Conservation (phyloP, 2,797 vertebrate species). For the Natrix natrix region DNA sequence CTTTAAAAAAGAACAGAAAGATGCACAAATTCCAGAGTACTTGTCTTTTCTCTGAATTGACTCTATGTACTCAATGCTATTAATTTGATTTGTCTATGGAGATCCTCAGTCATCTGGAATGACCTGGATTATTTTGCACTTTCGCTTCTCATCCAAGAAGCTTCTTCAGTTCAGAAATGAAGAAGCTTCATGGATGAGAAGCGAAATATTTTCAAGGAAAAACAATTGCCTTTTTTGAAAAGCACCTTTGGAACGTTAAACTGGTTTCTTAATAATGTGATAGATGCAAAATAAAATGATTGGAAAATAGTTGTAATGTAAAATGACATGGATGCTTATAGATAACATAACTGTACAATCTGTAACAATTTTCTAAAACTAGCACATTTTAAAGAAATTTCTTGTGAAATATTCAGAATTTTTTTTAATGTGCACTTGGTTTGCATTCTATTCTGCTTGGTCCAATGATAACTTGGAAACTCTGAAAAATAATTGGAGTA, state of each 20-base stretch:
- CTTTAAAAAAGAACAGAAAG: not conserved
- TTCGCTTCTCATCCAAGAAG: not conserved
- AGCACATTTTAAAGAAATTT: not conserved
- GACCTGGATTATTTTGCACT: not conserved
- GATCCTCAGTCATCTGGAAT: not conserved
- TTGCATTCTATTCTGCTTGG: not conserved
- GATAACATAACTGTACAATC: not conserved
- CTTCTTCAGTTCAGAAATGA: not conserved
- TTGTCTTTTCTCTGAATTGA: not conserved
- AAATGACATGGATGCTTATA: not conserved
- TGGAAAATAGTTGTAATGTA: not conserved
- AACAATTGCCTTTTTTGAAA: too few relatives aligned
- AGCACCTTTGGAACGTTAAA: not conserved
- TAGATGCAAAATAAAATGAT: not conserved
- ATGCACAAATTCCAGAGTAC: not conserved
- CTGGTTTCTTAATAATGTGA: not conserved
- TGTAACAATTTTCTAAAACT: not conserved
- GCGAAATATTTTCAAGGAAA: too few relatives aligned
- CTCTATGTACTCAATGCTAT: not conserved
- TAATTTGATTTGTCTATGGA: not conserved
- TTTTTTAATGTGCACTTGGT: not conserved
- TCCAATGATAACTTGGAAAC: not conserved
- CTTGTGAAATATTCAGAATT: not conserved
- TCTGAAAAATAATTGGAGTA: not conserved
- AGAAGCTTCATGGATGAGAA: too few relatives aligned